Base-by-base conservation (phyloP, 2,113 vertebrate genomes). In the Notothenia coriiceps region DNA sequence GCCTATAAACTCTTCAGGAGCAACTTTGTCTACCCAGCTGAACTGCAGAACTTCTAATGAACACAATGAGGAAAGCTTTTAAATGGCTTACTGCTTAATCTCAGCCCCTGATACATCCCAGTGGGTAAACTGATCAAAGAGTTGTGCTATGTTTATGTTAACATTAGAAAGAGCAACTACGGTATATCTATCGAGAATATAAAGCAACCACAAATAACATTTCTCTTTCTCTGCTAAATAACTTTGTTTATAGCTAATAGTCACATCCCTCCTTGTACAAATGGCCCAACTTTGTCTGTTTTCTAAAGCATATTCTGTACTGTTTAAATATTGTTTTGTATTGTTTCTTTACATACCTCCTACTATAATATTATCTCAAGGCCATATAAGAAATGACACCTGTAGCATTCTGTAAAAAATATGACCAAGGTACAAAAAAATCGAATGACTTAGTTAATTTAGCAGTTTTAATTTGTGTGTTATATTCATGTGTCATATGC, bases 1-100 rank as follows among this genome's bases (percentile, higher is more conserved):
- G 96, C 96, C 79, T 95, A 96, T 75, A 96, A 74, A 93, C 95
- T 98, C 77, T 98, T 96, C 92, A 96, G 95, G 90, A 95, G 94
- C 86, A 97, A 97, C 90, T 97, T 97, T 88, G 96, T 98, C 55
- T 96, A 96, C 86, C 96, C 96, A 0, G 81, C 85, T 66, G 94
- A 96, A 77, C 96, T 97, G 35, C 95, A 96, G 83, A 94, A 96
- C 90, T 97, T 98, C 94, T 98, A 89, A 96, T 44, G 66, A 66
- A 83, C 35, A 73, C 64, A 46, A 18, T 0, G 44, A 72, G 60
- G 33, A 90, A 83, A 84, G 35, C 65, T 84, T 87, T 78, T 89
- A 74, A 82, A 56, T 74, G 70, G 83, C 50, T 89, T 72, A 82
- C 33, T 22, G 17, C 47, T 78, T 80, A 67, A 83, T 83, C 80